Conservation (phyloP, 2,888 invertebrate species). For the Elysia crispata region DNA sequence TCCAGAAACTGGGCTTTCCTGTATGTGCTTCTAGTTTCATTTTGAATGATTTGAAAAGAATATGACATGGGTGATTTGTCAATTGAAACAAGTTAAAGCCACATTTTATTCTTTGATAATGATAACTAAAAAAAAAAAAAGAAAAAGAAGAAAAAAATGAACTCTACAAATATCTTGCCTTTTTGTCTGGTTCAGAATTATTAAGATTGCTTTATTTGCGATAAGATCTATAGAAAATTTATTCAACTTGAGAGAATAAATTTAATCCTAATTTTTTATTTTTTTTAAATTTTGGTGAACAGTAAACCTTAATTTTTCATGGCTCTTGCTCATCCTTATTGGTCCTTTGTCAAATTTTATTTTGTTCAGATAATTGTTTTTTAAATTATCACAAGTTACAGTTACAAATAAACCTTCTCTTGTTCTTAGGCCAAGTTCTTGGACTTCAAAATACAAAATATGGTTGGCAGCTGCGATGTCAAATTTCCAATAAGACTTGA, state of each 20-base stretch:
- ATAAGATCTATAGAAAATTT: too few relatives aligned
- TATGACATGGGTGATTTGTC: too few relatives aligned
- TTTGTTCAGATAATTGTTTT: too few relatives aligned
- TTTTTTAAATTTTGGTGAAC: not conserved
- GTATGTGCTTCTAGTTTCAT: constrained; percentile 76
- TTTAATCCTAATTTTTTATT: not conserved
- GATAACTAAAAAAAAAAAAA: too few relatives aligned
- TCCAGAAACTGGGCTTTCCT: constrained; percentile 88
- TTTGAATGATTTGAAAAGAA: not conserved
- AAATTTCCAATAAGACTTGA: constrained; percentile 90
- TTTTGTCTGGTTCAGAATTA: not conserved
- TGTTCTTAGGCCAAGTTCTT: constrained; percentile 84
- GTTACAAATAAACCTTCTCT: not conserved
- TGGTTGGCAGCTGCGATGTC: constrained; percentile 92
- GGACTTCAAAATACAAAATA: constrained; percentile 90
- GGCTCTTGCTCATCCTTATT: not conserved
- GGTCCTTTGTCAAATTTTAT: not conserved
- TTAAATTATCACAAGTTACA: too few relatives aligned
- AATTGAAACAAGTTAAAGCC: too few relatives aligned
- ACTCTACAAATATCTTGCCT: too few relatives aligned
- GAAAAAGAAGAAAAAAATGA: too few relatives aligned
- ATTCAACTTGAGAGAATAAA: not conserved
- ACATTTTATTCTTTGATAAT: too few relatives aligned
- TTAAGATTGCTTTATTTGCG: not conserved
- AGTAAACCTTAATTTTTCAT: not conserved